A percentile compares a stretch with the other conserved stretches of the same genome.
Conservation (phyloP, 2,113 vertebrate species). For the Microcebus griseorufus region DNA sequence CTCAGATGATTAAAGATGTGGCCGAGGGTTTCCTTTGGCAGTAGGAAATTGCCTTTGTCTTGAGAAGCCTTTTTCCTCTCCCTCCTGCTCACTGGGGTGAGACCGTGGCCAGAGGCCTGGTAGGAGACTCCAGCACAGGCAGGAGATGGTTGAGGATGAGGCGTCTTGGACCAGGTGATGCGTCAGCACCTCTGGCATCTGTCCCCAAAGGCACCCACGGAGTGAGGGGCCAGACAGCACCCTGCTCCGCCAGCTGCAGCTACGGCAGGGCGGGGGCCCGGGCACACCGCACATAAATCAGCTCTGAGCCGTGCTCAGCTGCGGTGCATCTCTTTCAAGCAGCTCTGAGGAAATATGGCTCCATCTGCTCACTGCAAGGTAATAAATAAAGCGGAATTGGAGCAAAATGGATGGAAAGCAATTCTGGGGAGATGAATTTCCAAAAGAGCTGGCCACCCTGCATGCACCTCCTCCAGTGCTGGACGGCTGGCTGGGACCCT, state of each 20-base stretch:
- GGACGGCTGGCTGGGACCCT: background rate
- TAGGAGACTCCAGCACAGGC: background rate
- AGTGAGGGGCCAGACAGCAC: background rate
- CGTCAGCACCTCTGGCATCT: conserved; percentile 53
- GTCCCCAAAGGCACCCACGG: conserved; percentile 37
- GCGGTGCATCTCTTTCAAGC: conserved; percentile 76
- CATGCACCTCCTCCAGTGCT: background rate
- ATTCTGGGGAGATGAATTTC: conserved; percentile 71
- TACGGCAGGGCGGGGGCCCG: background rate
- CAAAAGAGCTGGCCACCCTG: conserved; percentile 63
- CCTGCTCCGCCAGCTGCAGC: conserved; percentile 43
- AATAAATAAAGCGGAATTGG: conserved; percentile 82
- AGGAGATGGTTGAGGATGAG: background rate
- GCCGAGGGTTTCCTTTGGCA: background rate
- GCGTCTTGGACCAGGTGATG: background rate
- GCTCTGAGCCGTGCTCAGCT: conserved; percentile 53
- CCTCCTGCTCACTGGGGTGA: conserved; percentile 9
- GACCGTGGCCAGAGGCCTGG: background rate
- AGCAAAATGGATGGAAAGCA: conserved; percentile 80
- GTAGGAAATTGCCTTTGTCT: conserved; percentile 59
- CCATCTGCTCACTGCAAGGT: conserved; percentile 80
- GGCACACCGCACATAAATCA: conserved; percentile 79
- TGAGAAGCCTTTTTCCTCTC: conserved; percentile 51
- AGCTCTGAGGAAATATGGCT: conserved; percentile 78
- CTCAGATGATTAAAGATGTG: conserved; percentile 56